Evolutionary conservation across 2,797 vertebrate species (phyloP), one percentile per base, ranked within the genome.

Genomic region (Xyrichtys novacula): DNA sequence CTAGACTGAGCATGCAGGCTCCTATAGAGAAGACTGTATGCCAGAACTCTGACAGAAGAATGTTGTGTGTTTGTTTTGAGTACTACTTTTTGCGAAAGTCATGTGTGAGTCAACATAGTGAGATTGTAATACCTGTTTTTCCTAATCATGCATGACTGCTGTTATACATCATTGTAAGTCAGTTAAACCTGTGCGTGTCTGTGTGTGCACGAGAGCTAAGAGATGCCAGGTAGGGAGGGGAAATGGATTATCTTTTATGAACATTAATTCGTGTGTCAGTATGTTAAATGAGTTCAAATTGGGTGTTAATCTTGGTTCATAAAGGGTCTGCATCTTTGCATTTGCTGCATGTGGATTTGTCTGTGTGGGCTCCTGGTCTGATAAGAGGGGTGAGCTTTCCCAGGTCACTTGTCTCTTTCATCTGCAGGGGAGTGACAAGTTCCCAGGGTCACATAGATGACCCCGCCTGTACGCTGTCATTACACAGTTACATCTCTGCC

Each of bases 311-410:
- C 40, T 69, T 38, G 78, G 67, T 83, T 72, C 81, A 39, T 60
- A 38, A 36, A 36, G 42, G 40, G 50, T 54, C 14, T 71, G 61
- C 67, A 31, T 16, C 16, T 40, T 19, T 52, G 47, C 26, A 52
- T 62, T 47, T 44, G 56, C 68, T 74, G 62, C 46, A 32, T 73
- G 76, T 62, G 44, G 72, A 8, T n/a, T n/a, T n/a, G n/a, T n/a
- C n/a, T 71, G 63, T 88, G 87, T 84, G 83, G 67, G 87, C 86
- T 84, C 74, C 48, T 52, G 71, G 31, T 71, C 71, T 89, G 90
- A 93, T 93, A 92, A 91, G 71, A 69, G 73, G 80, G 79, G 85
- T 89, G 88, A 92, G 83, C 39, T 87, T 91, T 93, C 90, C 91
- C 91, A 93, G 88, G 88, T 91, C 79, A 72, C 28, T 68, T 56